These are phyloP conservation scores for Drosophila fulvimacula DNA, from an alignment of 2,888 invertebrate genomes.

Conservation along the genomic window DNA sequence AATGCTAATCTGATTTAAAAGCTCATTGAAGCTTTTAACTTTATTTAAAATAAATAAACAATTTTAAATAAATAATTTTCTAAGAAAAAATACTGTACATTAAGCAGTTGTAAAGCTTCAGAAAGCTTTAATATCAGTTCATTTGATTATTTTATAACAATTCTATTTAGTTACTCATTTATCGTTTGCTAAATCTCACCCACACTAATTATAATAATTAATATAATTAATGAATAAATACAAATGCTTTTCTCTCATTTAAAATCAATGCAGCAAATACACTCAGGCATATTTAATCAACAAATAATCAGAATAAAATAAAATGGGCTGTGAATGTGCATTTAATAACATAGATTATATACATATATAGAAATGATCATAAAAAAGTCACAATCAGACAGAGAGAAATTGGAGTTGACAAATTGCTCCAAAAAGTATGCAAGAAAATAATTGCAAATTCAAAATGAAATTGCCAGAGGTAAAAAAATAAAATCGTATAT, in stretches of 20 bases:
- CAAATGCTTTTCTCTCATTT: background rate
- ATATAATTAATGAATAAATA: background rate
- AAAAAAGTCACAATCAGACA: conserved; percentile 12
- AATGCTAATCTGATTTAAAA: too few species aligned
- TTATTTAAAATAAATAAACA: too few species aligned
- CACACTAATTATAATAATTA: background rate
- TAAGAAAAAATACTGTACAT: too few species aligned
- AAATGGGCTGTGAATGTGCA: conserved; percentile 11
- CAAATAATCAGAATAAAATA: conserved; percentile 9
- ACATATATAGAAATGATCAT: background rate
- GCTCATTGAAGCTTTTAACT: too few species aligned
- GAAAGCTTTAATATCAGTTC: background rate
- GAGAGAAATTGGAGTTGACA: conserved; percentile 4
- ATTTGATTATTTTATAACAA: background rate
- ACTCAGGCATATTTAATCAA: conserved; percentile 8
- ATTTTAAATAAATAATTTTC: too few species aligned
- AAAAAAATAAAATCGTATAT: background rate
- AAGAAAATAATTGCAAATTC: conserved; percentile 16
- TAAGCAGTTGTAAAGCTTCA: too few species aligned
- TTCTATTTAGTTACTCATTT: too few species aligned
- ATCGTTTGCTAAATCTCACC: background rate
- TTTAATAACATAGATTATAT: background rate
- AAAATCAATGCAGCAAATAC: background rate
- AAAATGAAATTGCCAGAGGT: conserved; percentile 8
- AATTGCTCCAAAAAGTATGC: conserved; percentile 36